phyloP scores from a whole-genome alignment of 2,113 vertebrate genomes.

The Seriola quinqueradiata region DNA sequence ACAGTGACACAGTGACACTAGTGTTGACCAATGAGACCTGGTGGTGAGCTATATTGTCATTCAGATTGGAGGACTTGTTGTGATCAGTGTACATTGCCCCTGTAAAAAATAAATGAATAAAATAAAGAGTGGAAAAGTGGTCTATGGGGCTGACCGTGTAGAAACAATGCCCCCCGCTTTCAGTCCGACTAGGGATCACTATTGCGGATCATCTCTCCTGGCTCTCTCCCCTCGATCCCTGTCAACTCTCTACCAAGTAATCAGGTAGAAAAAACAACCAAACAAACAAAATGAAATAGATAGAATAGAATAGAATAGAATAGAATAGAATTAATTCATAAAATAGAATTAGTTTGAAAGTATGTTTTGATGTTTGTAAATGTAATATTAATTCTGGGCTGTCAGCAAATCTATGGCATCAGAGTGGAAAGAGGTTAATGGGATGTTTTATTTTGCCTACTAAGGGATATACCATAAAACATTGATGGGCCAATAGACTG shows the following conservation, averaged over 20 bases:
- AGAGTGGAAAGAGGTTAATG: constrained; percentile 46
- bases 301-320: neutral
- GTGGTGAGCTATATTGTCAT: neutral
- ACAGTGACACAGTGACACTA: neutral
- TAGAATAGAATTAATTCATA: too few relatives aligned
- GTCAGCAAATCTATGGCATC: constrained; percentile 18
- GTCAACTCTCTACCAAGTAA: neutral
- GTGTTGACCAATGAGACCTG: neutral
- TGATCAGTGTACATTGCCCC: neutral
- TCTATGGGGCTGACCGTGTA: neutral
- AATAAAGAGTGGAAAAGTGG: neutral
- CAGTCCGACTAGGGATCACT: neutral
- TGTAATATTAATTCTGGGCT: neutral
- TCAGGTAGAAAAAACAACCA: neutral
- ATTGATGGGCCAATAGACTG: constrained; percentile 21
- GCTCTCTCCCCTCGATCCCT: too few relatives aligned
- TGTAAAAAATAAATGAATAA: neutral
- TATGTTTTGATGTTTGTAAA: neutral
- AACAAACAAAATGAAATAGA: neutral
- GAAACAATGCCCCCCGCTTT: neutral
- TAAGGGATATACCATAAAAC: constrained; percentile 37
- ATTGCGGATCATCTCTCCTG: neutral
- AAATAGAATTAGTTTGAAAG: neutral
- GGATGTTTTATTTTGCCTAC: constrained; percentile 53
- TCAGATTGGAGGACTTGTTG: neutral